A percentile compares a stretch with the other conserved stretches of the same genome.
These are phyloP conservation scores for Brachypalpus laphriformis DNA, from an alignment of 2,888 invertebrate genomes.

Conservation along the genomic window DNA sequence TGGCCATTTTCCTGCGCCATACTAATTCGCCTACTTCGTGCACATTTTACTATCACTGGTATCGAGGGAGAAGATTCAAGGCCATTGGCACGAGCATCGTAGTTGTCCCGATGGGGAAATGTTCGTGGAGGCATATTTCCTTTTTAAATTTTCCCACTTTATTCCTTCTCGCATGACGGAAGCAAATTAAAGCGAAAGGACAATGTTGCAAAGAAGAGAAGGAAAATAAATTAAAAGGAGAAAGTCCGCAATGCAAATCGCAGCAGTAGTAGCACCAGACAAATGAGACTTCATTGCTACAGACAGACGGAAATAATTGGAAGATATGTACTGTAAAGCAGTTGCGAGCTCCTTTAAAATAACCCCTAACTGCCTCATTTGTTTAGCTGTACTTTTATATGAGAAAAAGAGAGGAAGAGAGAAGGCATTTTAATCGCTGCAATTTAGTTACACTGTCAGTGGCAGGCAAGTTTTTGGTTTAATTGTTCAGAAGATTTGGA, in stretches of 20 bases:
- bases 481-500: neutral
- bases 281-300: slow-evolving; percentile 66
- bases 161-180: slow-evolving; percentile 9
- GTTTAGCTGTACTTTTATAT: neutral
- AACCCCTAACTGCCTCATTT: slow-evolving; percentile 19
- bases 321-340: slow-evolving; percentile 15
- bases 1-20: no score
- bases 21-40: neutral
- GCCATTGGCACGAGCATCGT: neutral
- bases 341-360: slow-evolving; percentile 14
- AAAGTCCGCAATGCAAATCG: slow-evolving; percentile 68
- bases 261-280: slow-evolving; percentile 33
- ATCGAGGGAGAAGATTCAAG: slow-evolving; percentile 9
- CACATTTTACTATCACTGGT: neutral
- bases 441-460: slow-evolving; percentile 22
- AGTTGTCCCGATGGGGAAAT: neutral
- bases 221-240: slow-evolving; percentile 8
- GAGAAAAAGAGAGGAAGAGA: neutral
- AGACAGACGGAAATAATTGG: slow-evolving; percentile 61
- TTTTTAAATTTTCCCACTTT: slow-evolving; percentile 5
- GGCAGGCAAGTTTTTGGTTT: slow-evolving; percentile 12
- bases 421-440: slow-evolving; percentile 26
- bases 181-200: slow-evolving; percentile 17
- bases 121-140: neutral
- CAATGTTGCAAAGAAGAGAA: slow-evolving; percentile 12